phyloP scores from a whole-genome alignment of 1,140 invertebrate genomes.

The Nomia melanderi region DNA sequence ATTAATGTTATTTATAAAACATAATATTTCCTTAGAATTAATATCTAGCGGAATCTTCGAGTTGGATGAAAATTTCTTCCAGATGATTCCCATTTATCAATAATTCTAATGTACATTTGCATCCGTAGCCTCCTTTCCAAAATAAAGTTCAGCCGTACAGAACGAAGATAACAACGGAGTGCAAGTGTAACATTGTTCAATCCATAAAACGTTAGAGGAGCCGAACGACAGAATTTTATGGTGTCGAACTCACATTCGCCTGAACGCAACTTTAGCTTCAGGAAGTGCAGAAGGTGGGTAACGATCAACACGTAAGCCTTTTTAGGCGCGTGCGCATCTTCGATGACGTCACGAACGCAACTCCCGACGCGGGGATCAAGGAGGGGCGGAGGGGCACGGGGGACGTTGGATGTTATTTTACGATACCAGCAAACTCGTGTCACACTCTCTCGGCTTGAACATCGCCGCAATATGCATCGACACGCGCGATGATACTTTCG shows the following conservation, averaged over 20 bases:
- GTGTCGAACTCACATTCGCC: neutral
- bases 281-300: constrained; percentile 53
- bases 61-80: too few species aligned
- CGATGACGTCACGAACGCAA: constrained; percentile 60
- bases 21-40: too few species aligned
- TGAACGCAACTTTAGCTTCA: constrained; percentile 27
- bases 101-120: too few species aligned
- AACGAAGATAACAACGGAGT: too few species aligned
- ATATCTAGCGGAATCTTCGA: too few species aligned
- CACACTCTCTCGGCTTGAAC: constrained; percentile 31
- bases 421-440: constrained; percentile 43
- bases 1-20: too few species aligned
- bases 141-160: too few species aligned
- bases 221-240: too few species aligned
- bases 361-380: neutral
- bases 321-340: constrained; percentile 58
- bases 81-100: too few species aligned
- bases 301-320: constrained; percentile 68
- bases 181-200: too few species aligned
- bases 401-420: constrained; percentile 51
- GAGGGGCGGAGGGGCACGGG: constrained; percentile 22
- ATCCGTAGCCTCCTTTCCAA: too few species aligned
- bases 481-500: constrained; percentile 34
- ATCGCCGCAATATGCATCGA: constrained; percentile 52
- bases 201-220: too few species aligned